A percentile compares a stretch with the other conserved stretches of the same genome.
phyloP scores from a whole-genome alignment of 2,797 vertebrate genomes.

The Myioborus melanocephalus region DNA sequence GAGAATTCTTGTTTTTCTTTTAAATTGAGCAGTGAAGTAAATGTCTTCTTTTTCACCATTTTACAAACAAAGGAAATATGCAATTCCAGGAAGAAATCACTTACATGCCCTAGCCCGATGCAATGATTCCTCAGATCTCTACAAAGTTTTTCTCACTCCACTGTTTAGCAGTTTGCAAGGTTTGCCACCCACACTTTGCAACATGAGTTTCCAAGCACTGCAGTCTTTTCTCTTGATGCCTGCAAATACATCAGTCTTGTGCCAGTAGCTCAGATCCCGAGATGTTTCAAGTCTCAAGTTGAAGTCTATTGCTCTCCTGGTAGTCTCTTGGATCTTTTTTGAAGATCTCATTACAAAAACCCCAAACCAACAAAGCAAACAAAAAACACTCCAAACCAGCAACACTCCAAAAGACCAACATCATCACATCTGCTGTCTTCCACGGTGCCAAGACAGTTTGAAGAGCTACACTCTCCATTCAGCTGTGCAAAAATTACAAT shows the following conservation, averaged over 20 bases:
- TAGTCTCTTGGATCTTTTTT: not conserved
- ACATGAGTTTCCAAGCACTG: not conserved
- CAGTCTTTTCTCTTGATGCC: not conserved
- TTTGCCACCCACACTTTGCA: not conserved
- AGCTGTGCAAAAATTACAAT: not conserved
- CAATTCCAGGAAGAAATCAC: not conserved
- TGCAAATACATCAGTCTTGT: not conserved
- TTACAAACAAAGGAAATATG: not conserved
- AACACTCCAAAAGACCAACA: not conserved
- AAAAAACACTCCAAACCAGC: not conserved
- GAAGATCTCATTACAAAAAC: not conserved
- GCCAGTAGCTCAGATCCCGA: not conserved
- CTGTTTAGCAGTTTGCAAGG: not conserved
- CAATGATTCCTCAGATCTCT: not conserved
- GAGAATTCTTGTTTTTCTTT: not conserved
- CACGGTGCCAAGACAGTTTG: not conserved
- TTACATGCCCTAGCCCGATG: fast-evolving
- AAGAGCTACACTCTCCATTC: not conserved
- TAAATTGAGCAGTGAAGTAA: not conserved
- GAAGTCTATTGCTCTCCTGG: not conserved
- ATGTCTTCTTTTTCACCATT: not conserved
- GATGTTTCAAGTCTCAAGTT: not conserved
- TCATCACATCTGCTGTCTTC: not conserved
- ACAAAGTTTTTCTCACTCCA: not conserved
- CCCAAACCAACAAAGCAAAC: not conserved